phyloP scores from a whole-genome alignment of 2,888 invertebrate species.

The Cyclophora albipunctata region DNA sequence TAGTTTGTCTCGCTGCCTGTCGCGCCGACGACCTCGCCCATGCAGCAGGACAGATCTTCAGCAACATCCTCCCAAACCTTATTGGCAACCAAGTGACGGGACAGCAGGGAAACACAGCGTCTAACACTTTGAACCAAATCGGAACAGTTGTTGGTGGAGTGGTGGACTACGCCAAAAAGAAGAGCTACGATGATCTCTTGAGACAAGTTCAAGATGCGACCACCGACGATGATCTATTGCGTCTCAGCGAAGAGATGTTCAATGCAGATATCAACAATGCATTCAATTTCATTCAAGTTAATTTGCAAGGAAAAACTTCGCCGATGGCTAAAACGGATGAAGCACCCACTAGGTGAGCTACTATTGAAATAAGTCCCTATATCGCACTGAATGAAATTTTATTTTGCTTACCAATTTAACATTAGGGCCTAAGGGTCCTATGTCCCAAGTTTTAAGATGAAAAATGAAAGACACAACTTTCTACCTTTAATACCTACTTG shows the following conservation, averaged over 20 bases:
- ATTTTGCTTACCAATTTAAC: background rate
- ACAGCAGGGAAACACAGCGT: conserved; percentile 56
- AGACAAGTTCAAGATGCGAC: conserved; percentile 69
- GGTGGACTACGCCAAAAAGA: conserved; percentile 66
- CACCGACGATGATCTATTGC: conserved; percentile 79
- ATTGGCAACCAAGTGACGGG: conserved; percentile 54
- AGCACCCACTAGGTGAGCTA: conserved; percentile 82
- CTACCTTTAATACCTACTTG: too few relatives aligned
- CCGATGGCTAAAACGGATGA: conserved; percentile 81
- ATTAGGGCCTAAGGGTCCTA: too few relatives aligned
- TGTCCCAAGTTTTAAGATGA: too few relatives aligned
- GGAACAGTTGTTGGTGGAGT: conserved; percentile 68
- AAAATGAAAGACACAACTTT: too few relatives aligned
- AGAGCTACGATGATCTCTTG: conserved; percentile 62
- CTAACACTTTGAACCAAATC: conserved; percentile 58
- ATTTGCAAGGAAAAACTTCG: conserved; percentile 83
- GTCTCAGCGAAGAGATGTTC: conserved; percentile 82
- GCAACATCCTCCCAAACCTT: conserved; percentile 58
- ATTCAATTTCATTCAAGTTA: conserved; percentile 80
- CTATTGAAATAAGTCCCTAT: background rate
- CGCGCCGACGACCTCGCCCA: conserved; percentile 56
- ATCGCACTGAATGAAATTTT: background rate
- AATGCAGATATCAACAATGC: conserved; percentile 84
- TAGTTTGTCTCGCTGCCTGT: conserved; percentile 41
- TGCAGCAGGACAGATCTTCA: conserved; percentile 66